Conservation (phyloP, 1,140 invertebrate genomes). For the Adoxophyes honmai region DNA sequence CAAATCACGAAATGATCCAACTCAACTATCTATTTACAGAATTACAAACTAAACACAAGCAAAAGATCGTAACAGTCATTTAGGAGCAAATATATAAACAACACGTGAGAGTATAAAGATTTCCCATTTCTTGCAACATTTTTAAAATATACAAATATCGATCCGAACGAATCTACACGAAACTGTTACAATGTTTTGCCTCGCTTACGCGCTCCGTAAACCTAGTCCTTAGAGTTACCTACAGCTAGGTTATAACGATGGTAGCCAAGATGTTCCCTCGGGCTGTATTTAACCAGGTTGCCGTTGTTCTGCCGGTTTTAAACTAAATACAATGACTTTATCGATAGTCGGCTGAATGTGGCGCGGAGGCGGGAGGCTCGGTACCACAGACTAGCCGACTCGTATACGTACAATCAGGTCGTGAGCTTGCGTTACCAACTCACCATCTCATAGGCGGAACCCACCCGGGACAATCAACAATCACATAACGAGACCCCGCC, state of each 20-base stretch:
- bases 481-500: too few relatives aligned
- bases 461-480: too few relatives aligned
- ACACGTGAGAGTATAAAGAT: slow-evolving; percentile 5
- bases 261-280: not conserved
- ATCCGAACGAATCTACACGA: slow-evolving; percentile 10
- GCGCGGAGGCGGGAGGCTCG: too few relatives aligned
- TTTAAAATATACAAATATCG: slow-evolving; percentile 15
- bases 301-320: too few relatives aligned
- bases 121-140: not conserved
- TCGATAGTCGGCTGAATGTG: too few relatives aligned
- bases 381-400: too few relatives aligned
- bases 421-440: too few relatives aligned
- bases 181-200: slow-evolving; percentile 28
- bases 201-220: slow-evolving; percentile 20
- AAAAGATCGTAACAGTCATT: slow-evolving; percentile 28
- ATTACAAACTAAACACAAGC: slow-evolving; percentile 26
- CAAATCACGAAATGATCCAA: slow-evolving; percentile 24
- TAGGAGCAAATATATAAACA: slow-evolving; percentile 19
- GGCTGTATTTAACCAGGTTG: too few relatives aligned
- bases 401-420: too few relatives aligned
- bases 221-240: slow-evolving; percentile 25
- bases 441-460: too few relatives aligned
- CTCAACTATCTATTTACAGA: slow-evolving; percentile 32
- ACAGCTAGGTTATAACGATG: slow-evolving; percentile 9
- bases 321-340: too few relatives aligned